Conservation (phyloP, 1,140 invertebrate genomes). For the Eciton burchellii region DNA sequence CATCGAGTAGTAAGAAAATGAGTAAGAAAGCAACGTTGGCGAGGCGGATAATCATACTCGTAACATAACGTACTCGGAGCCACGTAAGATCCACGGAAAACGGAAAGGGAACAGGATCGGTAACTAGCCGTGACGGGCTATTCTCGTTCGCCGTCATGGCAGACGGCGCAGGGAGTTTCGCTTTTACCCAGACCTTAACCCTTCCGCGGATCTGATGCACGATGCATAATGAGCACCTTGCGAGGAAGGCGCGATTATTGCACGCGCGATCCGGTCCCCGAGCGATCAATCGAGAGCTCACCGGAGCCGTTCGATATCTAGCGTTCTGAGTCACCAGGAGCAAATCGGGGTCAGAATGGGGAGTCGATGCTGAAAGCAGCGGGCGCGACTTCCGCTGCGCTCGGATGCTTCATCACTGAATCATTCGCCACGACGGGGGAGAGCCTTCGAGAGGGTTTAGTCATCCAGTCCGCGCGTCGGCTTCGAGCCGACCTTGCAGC, state of each 20-base stretch:
- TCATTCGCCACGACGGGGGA: constrained; percentile 62
- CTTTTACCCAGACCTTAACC: constrained; percentile 30
- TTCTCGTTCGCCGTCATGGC: not conserved
- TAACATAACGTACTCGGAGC: too few relatives aligned
- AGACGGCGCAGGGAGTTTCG: constrained; percentile 8
- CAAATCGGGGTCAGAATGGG: constrained; percentile 49
- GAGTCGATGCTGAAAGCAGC: not conserved
- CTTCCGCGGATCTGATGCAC: not conserved
- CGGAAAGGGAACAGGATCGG: not conserved
- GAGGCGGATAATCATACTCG: too few relatives aligned
- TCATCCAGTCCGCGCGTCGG: constrained; percentile 51
- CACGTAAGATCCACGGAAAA: not conserved
- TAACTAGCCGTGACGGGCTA: not conserved
- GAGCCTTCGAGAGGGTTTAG: constrained; percentile 54
- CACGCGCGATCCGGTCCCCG: not conserved
- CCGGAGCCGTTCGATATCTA: constrained; percentile 7
- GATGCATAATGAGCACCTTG: constrained; percentile 36
- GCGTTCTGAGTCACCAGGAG: constrained; percentile 54
- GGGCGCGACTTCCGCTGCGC: constrained; percentile 62
- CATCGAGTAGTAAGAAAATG: too few relatives aligned
- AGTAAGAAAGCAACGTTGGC: too few relatives aligned
- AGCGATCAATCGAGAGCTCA: constrained; percentile 47
- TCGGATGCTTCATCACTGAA: constrained; percentile 67
- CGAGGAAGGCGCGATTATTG: constrained; percentile 29
- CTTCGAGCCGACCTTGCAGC: constrained; percentile 53